Conservation (phyloP, 2,797 vertebrate species). For the Characodon lateralis region DNA sequence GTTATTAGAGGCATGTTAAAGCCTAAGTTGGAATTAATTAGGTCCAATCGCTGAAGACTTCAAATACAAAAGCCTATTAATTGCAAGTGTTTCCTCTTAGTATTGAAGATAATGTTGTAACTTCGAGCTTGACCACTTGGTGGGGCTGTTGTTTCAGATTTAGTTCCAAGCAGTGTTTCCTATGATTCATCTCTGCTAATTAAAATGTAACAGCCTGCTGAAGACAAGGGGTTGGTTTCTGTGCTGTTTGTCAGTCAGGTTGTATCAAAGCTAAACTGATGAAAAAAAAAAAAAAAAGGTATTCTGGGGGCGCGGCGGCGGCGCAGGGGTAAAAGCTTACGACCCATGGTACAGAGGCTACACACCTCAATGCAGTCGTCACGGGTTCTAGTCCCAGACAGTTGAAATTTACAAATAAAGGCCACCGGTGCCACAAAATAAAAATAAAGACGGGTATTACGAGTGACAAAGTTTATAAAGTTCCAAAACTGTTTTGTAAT, state of each 20-base stretch:
- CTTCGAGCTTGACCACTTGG: neutral
- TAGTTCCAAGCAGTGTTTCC: neutral
- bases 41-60: neutral
- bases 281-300: neutral
- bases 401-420: too few relatives aligned
- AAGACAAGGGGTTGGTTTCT: neutral
- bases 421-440: too few relatives aligned
- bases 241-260: neutral
- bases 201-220: neutral
- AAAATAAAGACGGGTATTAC: too few relatives aligned
- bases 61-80: neutral
- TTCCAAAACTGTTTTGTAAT: too few relatives aligned
- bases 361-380: too few relatives aligned
- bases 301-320: neutral
- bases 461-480: too few relatives aligned
- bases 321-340: too few relatives aligned
- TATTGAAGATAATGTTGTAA: neutral
- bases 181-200: neutral
- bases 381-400: too few relatives aligned
- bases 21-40: neutral
- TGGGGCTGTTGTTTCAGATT: constrained; percentile 13
- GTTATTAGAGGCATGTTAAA: neutral
- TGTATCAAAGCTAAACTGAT: neutral
- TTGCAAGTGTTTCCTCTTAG: neutral
- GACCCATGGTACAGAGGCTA: too few relatives aligned